Percentiles rank a stretch among this genome's conserved stretches.
These are phyloP conservation scores for Mungos mungo DNA, from an alignment of 2,113 vertebrate species.

Conservation along the genomic window DNA sequence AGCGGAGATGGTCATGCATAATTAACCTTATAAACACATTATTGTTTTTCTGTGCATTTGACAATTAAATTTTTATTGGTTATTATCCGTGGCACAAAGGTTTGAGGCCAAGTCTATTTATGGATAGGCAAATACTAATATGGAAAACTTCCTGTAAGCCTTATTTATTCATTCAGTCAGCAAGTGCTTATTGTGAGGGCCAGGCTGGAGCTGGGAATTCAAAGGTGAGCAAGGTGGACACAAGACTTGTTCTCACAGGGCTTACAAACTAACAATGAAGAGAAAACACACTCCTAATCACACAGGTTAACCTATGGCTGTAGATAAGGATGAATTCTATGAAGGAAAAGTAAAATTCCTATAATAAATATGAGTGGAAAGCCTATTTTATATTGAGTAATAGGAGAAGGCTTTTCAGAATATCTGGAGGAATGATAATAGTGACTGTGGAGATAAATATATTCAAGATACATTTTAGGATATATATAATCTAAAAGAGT, in stretches of 20 bases:
- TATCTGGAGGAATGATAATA: neutral
- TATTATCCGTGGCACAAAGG: slow-evolving; percentile 47
- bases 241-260: neutral
- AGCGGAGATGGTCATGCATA: slow-evolving; percentile 36
- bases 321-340: neutral
- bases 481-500: neutral
- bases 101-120: neutral
- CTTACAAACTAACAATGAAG: neutral
- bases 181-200: neutral
- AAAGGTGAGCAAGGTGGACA: neutral
- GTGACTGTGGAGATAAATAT: neutral
- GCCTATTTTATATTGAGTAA: neutral
- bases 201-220: neutral
- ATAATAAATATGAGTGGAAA: neutral
- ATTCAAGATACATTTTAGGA: neutral
- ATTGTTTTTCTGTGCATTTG: slow-evolving; percentile 47
- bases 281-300: neutral
- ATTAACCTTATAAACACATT: slow-evolving; percentile 58
- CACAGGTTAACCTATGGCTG: neutral
- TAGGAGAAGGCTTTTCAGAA: neutral
- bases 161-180: neutral
- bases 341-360: neutral
- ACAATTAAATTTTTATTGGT: slow-evolving; percentile 58
- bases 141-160: neutral
- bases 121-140: neutral